Conservation (phyloP, 2,113 vertebrate genomes). For the Triplophysa tibetana region DNA sequence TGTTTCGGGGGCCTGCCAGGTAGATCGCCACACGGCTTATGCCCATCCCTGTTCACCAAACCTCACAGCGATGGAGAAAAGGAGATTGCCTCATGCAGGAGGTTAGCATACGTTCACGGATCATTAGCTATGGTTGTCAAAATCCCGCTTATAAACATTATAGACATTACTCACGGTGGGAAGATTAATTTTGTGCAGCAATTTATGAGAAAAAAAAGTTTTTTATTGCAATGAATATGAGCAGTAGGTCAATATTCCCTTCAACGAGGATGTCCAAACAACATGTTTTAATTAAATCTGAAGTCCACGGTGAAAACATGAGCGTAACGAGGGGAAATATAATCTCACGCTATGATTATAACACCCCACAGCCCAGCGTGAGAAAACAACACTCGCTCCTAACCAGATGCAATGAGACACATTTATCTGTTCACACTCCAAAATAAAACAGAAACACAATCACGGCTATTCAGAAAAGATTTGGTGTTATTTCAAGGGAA, state of each 20-base stretch:
- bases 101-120: slow-evolving; percentile 1
- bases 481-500: background rate
- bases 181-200: background rate
- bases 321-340: no score
- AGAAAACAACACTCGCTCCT: no score
- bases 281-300: no score
- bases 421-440: no score
- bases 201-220: background rate
- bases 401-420: no score
- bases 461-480: no score
- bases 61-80: background rate
- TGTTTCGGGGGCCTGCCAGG: background rate
- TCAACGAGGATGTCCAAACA: background rate
- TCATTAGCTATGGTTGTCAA: slow-evolving; percentile 1
- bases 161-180: background rate
- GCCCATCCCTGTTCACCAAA: background rate
- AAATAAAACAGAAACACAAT: no score
- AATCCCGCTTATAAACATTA: slow-evolving; percentile 1
- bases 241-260: background rate
- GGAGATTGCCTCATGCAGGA: background rate
- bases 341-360: no score
- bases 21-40: background rate
- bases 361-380: no score
- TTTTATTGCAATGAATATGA: background rate
- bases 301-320: no score